phyloP scores from a whole-genome alignment of 2,797 vertebrate genomes.

The Huso huso region DNA sequence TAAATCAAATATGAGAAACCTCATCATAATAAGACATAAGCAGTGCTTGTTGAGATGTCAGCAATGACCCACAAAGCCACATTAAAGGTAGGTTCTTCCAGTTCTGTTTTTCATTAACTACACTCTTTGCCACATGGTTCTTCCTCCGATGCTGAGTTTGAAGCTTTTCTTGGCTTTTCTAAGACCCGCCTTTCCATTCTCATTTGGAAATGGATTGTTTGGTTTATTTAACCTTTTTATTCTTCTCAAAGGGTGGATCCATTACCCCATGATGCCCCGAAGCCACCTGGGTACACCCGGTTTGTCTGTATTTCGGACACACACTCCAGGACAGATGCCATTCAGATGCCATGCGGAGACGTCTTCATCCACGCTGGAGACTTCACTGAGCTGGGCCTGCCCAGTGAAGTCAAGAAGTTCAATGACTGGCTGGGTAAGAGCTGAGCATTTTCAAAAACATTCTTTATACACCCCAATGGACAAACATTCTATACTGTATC shows the following conservation, averaged over 20 bases:
- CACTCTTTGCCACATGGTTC: neutral
- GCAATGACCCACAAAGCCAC: too few species aligned
- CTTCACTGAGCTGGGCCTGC: constrained; percentile 92
- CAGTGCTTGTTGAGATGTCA: too few species aligned
- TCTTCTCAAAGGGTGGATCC: constrained; percentile 77
- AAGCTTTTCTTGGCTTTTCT: neutral
- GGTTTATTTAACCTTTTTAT: neutral
- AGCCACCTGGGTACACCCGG: constrained; percentile 84
- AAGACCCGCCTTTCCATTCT: too few species aligned
- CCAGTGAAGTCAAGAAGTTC: constrained; percentile 95
- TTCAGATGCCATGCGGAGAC: constrained; percentile 94
- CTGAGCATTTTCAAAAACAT: too few species aligned
- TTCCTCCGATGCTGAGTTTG: neutral
- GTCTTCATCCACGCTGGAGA: constrained; percentile 91
- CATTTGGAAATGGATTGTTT: neutral
- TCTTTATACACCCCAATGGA: too few species aligned
- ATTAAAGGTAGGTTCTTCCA: too few species aligned
- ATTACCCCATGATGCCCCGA: constrained; percentile 83
- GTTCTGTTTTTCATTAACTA: neutral
- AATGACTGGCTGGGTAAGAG: constrained; percentile 91
- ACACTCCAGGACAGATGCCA: constrained; percentile 84
- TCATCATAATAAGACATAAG: too few species aligned
- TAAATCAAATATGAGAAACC: too few species aligned
- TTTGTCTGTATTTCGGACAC: constrained; percentile 94
- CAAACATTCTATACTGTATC: too few species aligned